Evolutionary conservation across 2,113 vertebrate genomes (phyloP).

Genomic region (Amia ocellicauda): DNA sequence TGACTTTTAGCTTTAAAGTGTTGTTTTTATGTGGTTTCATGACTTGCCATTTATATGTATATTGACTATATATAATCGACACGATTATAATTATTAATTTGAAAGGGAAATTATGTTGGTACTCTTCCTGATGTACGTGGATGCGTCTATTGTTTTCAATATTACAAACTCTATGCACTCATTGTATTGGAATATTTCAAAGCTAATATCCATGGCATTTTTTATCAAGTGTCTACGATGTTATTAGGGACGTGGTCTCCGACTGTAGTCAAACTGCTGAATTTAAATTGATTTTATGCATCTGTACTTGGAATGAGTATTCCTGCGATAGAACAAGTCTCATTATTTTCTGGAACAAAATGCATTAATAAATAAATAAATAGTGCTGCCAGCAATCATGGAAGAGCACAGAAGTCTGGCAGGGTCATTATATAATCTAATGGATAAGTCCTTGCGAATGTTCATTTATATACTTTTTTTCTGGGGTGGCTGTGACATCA

Average conservation of each 20-base stretch:
- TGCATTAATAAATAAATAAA: background rate
- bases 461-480: conserved; percentile 44
- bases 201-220: conserved; percentile 35
- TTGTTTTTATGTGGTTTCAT: no score
- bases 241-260: conserved; percentile 39
- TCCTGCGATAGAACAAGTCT: conserved; percentile 46
- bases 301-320: conserved; percentile 37
- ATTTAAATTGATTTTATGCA: conserved; percentile 59
- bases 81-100: no score
- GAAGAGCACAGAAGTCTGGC: conserved; percentile 38
- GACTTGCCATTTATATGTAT: no score
- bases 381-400: conserved; percentile 20
- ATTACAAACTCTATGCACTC: background rate
- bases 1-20: no score
- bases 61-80: no score
- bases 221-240: conserved; percentile 27
- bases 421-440: conserved; percentile 52
- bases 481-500: conserved; percentile 30
- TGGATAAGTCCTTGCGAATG: conserved; percentile 51
- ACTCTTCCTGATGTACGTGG: no score
- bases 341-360: conserved; percentile 50
- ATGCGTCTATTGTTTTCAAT: background rate
- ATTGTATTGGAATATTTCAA: no score
- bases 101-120: no score
- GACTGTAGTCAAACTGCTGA: conserved; percentile 39